Conservation (phyloP, 2,797 vertebrate species). For the Falco cherrug region DNA sequence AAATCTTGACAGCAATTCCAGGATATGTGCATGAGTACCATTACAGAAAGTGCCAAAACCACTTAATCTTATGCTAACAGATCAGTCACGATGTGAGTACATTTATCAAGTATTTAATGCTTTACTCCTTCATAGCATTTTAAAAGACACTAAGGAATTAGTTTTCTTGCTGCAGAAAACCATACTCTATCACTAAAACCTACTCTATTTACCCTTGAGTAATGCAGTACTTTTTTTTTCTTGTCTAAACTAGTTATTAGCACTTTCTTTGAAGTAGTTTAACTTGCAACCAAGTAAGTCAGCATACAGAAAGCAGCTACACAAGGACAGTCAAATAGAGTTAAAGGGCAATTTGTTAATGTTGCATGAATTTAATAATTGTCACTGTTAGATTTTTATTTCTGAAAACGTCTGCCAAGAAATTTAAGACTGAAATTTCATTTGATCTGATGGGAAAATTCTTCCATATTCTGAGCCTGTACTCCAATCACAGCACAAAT, state of each 20-base stretch:
- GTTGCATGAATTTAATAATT: neutral
- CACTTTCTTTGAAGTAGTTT: neutral
- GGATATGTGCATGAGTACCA: rapidly evolving
- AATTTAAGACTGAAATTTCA: conserved; percentile 16
- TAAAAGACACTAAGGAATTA: neutral
- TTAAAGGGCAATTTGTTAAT: neutral
- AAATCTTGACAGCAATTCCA: neutral
- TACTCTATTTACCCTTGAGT: neutral
- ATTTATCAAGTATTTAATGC: neutral
- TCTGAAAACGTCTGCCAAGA: neutral
- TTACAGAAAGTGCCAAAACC: neutral
- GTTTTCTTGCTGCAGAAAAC: neutral
- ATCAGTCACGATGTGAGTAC: neutral
- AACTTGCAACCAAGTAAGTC: neutral
- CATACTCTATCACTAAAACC: neutral
- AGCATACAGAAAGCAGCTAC: neutral
- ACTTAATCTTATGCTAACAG: neutral
- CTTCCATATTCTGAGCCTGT: neutral
- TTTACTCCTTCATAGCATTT: neutral
- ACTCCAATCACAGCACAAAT: conserved; percentile 5
- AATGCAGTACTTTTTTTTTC: neutral
- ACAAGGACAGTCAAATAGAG: neutral
- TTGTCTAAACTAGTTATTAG: neutral
- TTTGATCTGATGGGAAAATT: neutral
- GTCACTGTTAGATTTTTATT: neutral